Base-by-base conservation (phyloP, 2,113 vertebrate species). In the Lampris megalopsis region DNA sequence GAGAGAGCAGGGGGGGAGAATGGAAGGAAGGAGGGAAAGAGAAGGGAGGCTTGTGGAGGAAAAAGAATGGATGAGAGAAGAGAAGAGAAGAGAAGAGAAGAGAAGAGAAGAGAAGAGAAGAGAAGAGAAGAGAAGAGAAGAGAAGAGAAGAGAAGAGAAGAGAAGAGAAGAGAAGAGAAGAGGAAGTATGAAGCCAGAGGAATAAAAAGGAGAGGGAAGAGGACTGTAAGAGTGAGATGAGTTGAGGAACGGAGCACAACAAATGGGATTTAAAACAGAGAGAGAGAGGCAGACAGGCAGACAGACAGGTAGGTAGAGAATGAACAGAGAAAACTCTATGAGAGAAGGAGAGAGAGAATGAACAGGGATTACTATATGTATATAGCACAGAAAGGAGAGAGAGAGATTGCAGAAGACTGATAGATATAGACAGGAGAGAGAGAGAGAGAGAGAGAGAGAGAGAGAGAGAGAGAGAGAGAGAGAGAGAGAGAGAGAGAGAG, bases 381-480 rank as follows among this genome's bases (percentile, higher is more conserved):
- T 9, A 11, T 11, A 9, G 41, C 43, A 66, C 9, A 13, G 47
- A n/a, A 38, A 3, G 53, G 49, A 38, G 45, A 75, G 70, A 37
- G 10, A 49, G 41, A 48, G 63, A 8, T 35, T 36, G 9, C n/a
- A n/a, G 58, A 48, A 50, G 10, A 13, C 7, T 10, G 52, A 9
- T 11, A 24, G 53, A n/a, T 2, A 56, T n/a, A n/a, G n/a, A n/a
- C n/a, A n/a, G n/a, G n/a, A n/a, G n/a, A n/a, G n/a, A 49, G 49
- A 79, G 43, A 35, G 70, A 71, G 63, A 50, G 60, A 82, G 69
- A 47, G 61, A 65, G 2, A 52, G 59, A 61, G 73, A 71, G 80
- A 66, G 67, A 66, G 61, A 87, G 11, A 73, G 61, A 41, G n/a
- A 37, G 73, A 70, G 11, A 48, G 76, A 56, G 63, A 61, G 57